A percentile compares a stretch with the other conserved stretches of the same genome.
Evolutionary conservation across 2,888 invertebrate genomes (phyloP).

Genomic region (Nymphalis urticae): DNA sequence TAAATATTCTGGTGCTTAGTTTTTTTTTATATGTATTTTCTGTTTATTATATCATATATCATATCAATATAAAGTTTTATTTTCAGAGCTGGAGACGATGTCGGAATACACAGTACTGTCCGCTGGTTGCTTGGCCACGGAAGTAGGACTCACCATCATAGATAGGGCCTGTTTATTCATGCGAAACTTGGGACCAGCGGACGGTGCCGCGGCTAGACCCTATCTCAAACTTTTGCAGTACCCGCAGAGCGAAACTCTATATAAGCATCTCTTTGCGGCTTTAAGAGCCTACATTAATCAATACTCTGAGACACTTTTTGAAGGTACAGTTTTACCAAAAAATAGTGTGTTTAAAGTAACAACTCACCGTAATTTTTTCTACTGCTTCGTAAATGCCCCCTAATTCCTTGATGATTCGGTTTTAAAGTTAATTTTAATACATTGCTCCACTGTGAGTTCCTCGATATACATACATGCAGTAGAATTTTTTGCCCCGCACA

Average conservation of each 20-base stretch:
- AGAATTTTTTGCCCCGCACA: no score
- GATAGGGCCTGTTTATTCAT: slow-evolving; percentile 94
- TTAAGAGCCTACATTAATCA: slow-evolving; percentile 95
- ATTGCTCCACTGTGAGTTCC: no score
- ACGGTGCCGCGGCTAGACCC: slow-evolving; percentile 91
- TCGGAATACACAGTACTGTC: slow-evolving; percentile 71
- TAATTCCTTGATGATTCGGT: no score
- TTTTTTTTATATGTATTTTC: no score
- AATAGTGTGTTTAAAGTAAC: neutral
- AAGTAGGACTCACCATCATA: slow-evolving; percentile 92
- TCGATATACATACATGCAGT: no score
- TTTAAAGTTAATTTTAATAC: no score
- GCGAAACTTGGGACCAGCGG: slow-evolving; percentile 88
- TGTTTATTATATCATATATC: neutral
- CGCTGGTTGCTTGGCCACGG: slow-evolving; percentile 87
- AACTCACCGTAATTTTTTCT: no score
- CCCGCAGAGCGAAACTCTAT: slow-evolving; percentile 94
- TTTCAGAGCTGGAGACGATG: slow-evolving; percentile 67
- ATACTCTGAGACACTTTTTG: slow-evolving; percentile 90
- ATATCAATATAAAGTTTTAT: neutral
- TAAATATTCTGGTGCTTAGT: neutral
- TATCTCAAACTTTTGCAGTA: slow-evolving; percentile 93
- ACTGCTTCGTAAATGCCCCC: no score
- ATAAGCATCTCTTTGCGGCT: slow-evolving; percentile 95
- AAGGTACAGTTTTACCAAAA: slow-evolving; percentile 77